Evolutionary conservation across 2,888 invertebrate genomes (phyloP).

Genomic region (Heliconius aoede): DNA sequence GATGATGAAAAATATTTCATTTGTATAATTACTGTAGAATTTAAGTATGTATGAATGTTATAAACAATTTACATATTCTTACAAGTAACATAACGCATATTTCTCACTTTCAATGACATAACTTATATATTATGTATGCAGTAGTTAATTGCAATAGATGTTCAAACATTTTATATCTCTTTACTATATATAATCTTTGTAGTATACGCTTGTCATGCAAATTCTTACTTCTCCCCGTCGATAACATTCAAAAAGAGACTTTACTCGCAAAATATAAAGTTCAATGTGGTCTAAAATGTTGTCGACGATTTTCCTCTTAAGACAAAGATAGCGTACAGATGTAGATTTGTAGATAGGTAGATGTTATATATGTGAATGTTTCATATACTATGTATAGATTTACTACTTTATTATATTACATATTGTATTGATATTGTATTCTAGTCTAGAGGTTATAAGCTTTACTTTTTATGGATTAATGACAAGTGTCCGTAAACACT

Average conservation of each 20-base stretch:
- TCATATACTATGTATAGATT: conserved; percentile 48
- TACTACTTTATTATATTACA: conserved; percentile 49
- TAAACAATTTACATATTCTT: background rate
- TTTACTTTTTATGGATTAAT: conserved; percentile 53
- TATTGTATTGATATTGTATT: conserved; percentile 15
- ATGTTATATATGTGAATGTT: conserved; percentile 78
- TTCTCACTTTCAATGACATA: conserved; percentile 26
- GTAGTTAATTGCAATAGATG: conserved; percentile 67
- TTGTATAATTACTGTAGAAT: background rate
- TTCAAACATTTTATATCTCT: conserved; percentile 69
- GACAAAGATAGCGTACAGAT: conserved; percentile 52
- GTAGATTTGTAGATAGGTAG: conserved; percentile 75
- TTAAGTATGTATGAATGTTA: background rate
- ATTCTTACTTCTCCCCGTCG: conserved; percentile 48
- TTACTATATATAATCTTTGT: conserved; percentile 60
- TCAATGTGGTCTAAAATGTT: conserved; percentile 49
- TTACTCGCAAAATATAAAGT: background rate
- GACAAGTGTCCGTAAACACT: conserved; percentile 51
- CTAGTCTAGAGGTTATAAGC: conserved; percentile 69
- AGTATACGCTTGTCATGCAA: conserved; percentile 62
- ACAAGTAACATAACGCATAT: conserved; percentile 27
- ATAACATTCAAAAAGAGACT: conserved; percentile 46
- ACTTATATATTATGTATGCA: conserved; percentile 45
- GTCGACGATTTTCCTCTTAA: conserved; percentile 51
- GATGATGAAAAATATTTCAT: background rate